phyloP scores from a whole-genome alignment of 1,140 invertebrate species.

The Sinonovacula constricta region DNA sequence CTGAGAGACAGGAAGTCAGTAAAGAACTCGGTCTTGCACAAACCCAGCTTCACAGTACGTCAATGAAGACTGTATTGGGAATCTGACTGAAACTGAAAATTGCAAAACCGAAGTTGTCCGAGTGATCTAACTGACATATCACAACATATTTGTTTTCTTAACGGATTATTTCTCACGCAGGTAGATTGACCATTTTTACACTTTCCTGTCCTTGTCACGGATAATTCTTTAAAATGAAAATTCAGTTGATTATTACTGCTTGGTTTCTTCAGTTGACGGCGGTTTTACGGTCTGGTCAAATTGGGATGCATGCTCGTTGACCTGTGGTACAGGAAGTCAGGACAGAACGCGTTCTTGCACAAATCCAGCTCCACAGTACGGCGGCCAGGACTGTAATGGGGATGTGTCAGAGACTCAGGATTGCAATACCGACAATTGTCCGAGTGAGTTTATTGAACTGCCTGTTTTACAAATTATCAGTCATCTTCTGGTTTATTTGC shows the following conservation, averaged over 20 bases:
- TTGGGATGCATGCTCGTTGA: background rate
- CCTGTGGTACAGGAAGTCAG: slow-evolving; percentile 11
- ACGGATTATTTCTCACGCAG: no score
- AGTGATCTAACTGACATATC: no score
- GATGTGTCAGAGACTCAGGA: background rate
- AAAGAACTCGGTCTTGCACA: background rate
- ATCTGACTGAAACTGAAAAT: background rate
- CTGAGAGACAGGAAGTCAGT: slow-evolving; percentile 2
- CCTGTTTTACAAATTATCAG: no score
- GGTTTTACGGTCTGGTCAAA: slow-evolving; percentile 3
- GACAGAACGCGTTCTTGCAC: slow-evolving; percentile 11
- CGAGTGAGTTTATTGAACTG: slow-evolving; percentile 64
- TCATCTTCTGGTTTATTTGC: no score
- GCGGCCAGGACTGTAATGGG: background rate
- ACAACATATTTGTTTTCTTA: background rate
- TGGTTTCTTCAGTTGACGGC: slow-evolving; percentile 3
- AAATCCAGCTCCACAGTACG: slow-evolving; percentile 3
- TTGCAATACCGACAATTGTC: slow-evolving; percentile 56
- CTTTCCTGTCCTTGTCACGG: no score
- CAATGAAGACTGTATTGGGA: background rate
- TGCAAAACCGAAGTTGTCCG: background rate
- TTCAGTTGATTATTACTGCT: no score
- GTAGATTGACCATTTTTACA: no score
- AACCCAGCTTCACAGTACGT: background rate
- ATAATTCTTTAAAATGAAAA: no score